phyloP scores from a whole-genome alignment of 2,797 vertebrate species.

The Cephalopachus bancanus region DNA sequence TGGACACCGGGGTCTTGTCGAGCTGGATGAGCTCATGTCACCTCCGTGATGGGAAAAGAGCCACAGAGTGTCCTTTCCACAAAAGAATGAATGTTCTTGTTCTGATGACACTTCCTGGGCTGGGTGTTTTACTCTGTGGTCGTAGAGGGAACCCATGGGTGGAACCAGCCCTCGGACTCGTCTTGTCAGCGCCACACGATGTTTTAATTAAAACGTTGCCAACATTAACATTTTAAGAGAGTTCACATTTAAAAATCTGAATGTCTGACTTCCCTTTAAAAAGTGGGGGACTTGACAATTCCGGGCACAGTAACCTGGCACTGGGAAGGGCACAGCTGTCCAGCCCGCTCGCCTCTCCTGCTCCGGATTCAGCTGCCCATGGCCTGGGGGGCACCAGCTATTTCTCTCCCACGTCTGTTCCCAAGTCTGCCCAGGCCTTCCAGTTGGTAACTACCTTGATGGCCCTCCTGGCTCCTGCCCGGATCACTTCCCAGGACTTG shows the following conservation, averaged over 20 bases:
- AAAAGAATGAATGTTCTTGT: not conserved
- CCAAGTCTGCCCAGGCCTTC: not conserved
- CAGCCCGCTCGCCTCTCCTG: accelerated
- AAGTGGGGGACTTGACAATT: not conserved
- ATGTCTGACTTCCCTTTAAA: not conserved
- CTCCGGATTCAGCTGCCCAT: not conserved
- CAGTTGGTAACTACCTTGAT: no score
- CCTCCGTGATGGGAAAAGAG: not conserved
- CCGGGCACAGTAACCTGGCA: not conserved
- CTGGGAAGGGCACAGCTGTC: not conserved
- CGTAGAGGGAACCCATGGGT: not conserved
- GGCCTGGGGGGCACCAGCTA: not conserved
- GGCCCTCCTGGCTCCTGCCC: not conserved
- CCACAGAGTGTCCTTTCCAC: no score
- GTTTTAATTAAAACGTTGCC: not conserved
- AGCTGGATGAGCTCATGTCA: accelerated
- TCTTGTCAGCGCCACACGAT: not conserved
- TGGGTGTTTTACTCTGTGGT: not conserved
- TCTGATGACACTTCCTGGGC: not conserved
- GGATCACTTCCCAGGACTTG: not conserved
- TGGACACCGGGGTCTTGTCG: not conserved
- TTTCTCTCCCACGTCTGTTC: not conserved
- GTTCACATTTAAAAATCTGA: not conserved
- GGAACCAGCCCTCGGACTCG: accelerated
- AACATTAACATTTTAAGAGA: not conserved